phyloP scores from a whole-genome alignment of 1,140 invertebrate genomes.

The Pseudomyrmex pallidus region DNA sequence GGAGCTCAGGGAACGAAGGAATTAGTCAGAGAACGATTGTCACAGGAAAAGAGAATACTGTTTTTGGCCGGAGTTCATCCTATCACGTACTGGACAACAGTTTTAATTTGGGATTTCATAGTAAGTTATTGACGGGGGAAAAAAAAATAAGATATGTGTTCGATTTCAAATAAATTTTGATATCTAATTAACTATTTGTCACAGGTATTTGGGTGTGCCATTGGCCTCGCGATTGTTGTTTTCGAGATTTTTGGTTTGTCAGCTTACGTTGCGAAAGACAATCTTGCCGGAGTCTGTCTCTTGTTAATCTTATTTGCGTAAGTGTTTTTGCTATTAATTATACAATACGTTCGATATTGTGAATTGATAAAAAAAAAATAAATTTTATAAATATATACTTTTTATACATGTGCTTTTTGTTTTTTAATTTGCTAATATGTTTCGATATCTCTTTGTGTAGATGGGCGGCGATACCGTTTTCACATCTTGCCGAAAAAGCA shows the following conservation, averaged over 20 bases:
- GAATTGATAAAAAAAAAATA: constrained; percentile 4
- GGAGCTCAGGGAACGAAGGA: constrained; percentile 87
- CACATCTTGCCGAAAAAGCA: constrained; percentile 87
- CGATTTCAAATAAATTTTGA: too few species aligned
- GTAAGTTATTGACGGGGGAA: constrained; percentile 80
- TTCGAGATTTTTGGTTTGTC: constrained; percentile 88
- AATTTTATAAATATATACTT: too few species aligned
- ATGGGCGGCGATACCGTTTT: constrained; percentile 85
- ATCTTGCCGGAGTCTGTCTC: constrained; percentile 87
- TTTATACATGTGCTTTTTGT: too few species aligned
- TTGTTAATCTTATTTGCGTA: constrained; percentile 87
- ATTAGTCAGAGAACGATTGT: constrained; percentile 86
- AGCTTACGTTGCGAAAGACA: constrained; percentile 87
- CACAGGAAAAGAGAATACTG: constrained; percentile 88
- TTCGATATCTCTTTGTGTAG: constrained; percentile 70
- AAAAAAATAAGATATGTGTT: background rate
- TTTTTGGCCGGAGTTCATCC: constrained; percentile 87
- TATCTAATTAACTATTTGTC: constrained; percentile 16
- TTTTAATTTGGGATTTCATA: constrained; percentile 87
- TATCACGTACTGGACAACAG: constrained; percentile 87
- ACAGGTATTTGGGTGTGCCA: constrained; percentile 85
- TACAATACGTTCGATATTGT: too few species aligned
- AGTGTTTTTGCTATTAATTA: constrained; percentile 63
- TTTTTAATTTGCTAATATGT: background rate
- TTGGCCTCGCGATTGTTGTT: constrained; percentile 86